Base-by-base conservation (phyloP, 64 coral and sea anemone species). In the Cladopsammia gracilis region DNA sequence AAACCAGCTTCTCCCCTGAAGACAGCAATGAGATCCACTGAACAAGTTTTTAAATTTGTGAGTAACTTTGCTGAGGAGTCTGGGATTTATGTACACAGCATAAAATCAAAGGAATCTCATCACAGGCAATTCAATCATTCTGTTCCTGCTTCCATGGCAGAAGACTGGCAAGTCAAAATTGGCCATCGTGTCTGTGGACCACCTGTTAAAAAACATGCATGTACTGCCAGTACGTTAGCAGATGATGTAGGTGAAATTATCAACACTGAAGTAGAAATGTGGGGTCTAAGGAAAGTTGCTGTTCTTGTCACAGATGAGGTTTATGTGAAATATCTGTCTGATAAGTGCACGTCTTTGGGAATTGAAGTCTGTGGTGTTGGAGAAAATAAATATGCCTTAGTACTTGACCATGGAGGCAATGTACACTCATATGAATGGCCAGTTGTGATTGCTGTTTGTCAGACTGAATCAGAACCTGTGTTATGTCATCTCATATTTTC, bases 391-490 rank as follows among this genome's bases (percentile, higher is more conserved):
- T 12, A 58, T 60, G 14, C 24, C 1, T 9, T 80, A 59, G 77
- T 80, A 6, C 4, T 80, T 13, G 77, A 80, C 25, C 26, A 60
- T 43, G 53, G 24, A 80, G 0, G 19, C 25, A 15, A 43, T 14
- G 56, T 25, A 16, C 12, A 43, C 3, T 80, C 77, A 5, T 60
- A 42, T 15, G 77, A 80, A 23, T 80, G 77, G 77, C 77, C 25
- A 80, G 53, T 80, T 26, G 77, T 80, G 0, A 57, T 80, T 44
- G 77, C 54, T 16, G 54, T 80, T 80, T 80, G 52, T 20, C 23
- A 24, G 26, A 25, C 14, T 0, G 2, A 0, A 34, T 34, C 34
- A 0, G 2, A 34, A 34, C 34, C 34, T 34, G 2, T 34, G 0
- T 34, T 34, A 34, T 2, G 34, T 34, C 34, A 34, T 34, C 34